Conservation (phyloP, 2,797 vertebrate species). For the Chelon auratus region DNA sequence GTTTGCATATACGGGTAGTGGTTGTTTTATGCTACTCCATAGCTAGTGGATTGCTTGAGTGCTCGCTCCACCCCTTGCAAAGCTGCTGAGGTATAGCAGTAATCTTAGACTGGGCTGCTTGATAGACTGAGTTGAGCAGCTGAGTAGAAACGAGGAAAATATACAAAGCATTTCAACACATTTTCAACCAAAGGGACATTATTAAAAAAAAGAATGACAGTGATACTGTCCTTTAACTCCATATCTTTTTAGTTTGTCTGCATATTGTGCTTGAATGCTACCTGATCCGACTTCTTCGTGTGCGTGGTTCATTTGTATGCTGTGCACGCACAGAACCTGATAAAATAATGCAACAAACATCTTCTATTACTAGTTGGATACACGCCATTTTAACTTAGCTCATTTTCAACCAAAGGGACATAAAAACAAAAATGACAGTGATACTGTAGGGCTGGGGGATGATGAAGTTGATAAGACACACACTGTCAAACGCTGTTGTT, state of each 20-base stretch:
- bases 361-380: too few relatives aligned
- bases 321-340: too few relatives aligned
- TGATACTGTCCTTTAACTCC: too few relatives aligned
- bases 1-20: slow-evolving; percentile 39
- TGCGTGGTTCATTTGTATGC: too few relatives aligned
- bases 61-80: slow-evolving; percentile 67
- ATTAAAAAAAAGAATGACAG: too few relatives aligned
- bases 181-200: background rate
- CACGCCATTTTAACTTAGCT: too few relatives aligned
- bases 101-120: slow-evolving; percentile 64
- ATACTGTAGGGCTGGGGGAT: background rate
- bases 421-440: background rate
- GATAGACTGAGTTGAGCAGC: slow-evolving; percentile 30
- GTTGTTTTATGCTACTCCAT: slow-evolving; percentile 61
- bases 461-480: background rate
- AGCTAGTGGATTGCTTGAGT: slow-evolving; percentile 73
- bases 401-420: slow-evolving; percentile 6
- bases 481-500: background rate
- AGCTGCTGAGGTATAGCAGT: slow-evolving; percentile 59
- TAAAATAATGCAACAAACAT: too few relatives aligned
- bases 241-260: too few relatives aligned
- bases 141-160: slow-evolving; percentile 25
- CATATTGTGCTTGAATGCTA: too few relatives aligned
- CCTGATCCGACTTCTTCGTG: too few relatives aligned
- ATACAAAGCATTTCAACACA: slow-evolving; percentile 1